Evolutionary conservation across 2,113 vertebrate genomes (phyloP), one percentile per base, ranked within the genome.

Genomic region (Lota lota): DNA sequence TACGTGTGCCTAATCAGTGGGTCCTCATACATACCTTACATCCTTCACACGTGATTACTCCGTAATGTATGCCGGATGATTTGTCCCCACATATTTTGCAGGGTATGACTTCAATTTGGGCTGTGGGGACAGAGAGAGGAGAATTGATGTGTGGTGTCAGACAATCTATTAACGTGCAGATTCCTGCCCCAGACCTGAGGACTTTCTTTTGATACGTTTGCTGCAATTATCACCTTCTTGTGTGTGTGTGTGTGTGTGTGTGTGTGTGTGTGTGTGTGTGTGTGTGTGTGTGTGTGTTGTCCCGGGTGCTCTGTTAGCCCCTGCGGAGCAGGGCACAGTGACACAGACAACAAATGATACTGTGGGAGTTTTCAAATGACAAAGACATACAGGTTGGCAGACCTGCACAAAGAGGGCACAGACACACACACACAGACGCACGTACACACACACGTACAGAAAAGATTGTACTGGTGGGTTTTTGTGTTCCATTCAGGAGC

Each of bases 31-130:
- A 19, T 92, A 99, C 97, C 96, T 99, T 99, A 88, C 97, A 99
- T 84, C 97, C 97, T 92, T 99, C 97, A 85, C 97, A 99, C 1
- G 97, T 99, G 84, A 99, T 99, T 88, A 99, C 97, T 88, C 97
- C 97, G 75, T 99, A 99, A 91, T 99, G 97, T 91, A 99, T 99
- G 84, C 97, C 97, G 70, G 97, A 99, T 77, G 97, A 99, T 85
- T 99, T 99, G 93, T 99, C 97, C 84, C 97, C 96, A 88, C 97
- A 99, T 90, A 99, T 99, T 94, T 99, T 99, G 94, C 97, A 99
- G 88, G 97, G 97, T 95, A 99, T 99, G 79, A 99, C 97, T 97
- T 99, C 97, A 85, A 99, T 99, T 99, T 99, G 97, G 80, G 97
- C 97, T 99, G 92, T 72, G 92, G 92, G 81, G 36, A 40, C 1